Evolutionary conservation across 2,113 vertebrate species (phyloP), one percentile per base, ranked within the genome.

Genomic region (Sciurus niger): DNA sequence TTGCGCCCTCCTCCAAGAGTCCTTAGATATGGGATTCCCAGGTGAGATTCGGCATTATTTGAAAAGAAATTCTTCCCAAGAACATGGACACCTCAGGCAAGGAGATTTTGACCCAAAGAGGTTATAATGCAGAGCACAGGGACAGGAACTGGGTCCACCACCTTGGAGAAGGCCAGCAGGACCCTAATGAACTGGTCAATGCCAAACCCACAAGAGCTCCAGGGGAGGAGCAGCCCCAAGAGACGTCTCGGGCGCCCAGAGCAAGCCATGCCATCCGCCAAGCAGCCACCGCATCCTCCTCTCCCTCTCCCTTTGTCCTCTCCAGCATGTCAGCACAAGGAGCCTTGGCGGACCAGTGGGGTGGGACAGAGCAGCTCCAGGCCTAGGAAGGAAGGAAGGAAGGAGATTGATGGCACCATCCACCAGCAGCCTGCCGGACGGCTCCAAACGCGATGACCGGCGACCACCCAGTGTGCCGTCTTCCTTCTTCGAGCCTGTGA

Each of bases 371-470:
- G 46, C 24, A 88, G 55, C 11, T 1, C 18, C 46, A 51, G 55
- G 24, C 37, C 60, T 0, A n/a, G 28, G 8, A 25, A 60, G n/a
- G 24, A 55, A 53, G 53, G 16, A 28, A 58, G 55, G 55, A 58
- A 85, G 73, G 48, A 16, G 34, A 14, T 40, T 20, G 20, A 14
- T 14, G 32, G n/a, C 30, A 14, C 46, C 12, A 55, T 58, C 84
- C 12, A 6, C 18, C 58, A 18, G 20, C 18, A 37, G 40, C 32
- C 18, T n/a, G 28, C n/a, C 22, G 7, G 28, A 5, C 0, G 37
- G 1, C 46, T 58, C n/a, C 32, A 46, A 8, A 12, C 16, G 9
- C 1, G 0, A 37, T 8, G 4, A 32, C 12, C 32, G 9, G 12
- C 10, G 0, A 46, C 22, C 55, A 40, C 14, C 25, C 6, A 85